Evolutionary conservation across 2,113 vertebrate species (phyloP).

Genomic region (Carlito syrichta): DNA sequence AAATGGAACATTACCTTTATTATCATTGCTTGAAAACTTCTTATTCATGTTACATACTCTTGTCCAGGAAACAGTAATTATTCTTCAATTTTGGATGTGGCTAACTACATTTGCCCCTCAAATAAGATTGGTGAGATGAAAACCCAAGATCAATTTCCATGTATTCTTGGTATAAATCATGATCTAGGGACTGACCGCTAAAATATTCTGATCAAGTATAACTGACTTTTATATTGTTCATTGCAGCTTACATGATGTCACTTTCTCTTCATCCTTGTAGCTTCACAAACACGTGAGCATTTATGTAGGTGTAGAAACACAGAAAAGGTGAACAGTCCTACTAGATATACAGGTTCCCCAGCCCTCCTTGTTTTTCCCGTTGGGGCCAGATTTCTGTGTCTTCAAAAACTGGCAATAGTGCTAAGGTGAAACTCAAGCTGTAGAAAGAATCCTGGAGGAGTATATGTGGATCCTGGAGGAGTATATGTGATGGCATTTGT

Average conservation of each 20-base stretch:
- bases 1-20: conserved; percentile 13
- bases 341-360: background rate
- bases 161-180: background rate
- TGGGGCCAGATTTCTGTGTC: background rate
- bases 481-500: background rate
- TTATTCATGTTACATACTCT: background rate
- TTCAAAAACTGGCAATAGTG: background rate
- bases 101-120: background rate
- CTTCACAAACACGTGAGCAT: background rate
- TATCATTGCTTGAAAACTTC: background rate
- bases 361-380: background rate
- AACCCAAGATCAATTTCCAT: background rate
- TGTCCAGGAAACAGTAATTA: conserved; percentile 10
- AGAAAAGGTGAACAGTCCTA: background rate
- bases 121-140: conserved; percentile 33
- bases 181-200: background rate
- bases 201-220: background rate
- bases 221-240: background rate
- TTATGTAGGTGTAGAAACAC: no score
- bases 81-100: conserved; percentile 10
- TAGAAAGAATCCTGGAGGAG: background rate
- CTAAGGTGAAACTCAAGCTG: background rate
- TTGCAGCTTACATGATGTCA: background rate
- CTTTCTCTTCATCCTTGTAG: background rate
- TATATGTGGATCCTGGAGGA: background rate